Percentiles rank a stretch among this genome's conserved stretches.
Evolutionary conservation across 2,797 vertebrate species (phyloP).

Genomic region (Sternarchorhynchus goeldii): DNA sequence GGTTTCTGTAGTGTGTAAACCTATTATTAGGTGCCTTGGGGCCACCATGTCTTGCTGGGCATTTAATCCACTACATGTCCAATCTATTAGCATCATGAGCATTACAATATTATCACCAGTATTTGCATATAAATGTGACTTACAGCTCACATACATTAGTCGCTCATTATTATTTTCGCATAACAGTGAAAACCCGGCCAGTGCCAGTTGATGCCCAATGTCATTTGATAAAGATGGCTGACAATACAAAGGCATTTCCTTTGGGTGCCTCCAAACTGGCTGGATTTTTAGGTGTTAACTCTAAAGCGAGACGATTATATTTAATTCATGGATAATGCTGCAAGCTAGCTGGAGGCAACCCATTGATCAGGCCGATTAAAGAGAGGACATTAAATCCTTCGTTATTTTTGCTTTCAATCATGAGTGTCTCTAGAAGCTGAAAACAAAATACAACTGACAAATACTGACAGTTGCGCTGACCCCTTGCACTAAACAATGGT

Average conservation of each 20-base stretch:
- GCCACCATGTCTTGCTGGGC: conserved; percentile 45
- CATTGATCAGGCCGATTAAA: conserved; percentile 55
- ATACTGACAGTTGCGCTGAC: conserved; percentile 39
- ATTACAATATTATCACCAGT: conserved; percentile 36
- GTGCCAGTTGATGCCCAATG: conserved; percentile 4
- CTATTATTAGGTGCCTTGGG: conserved; percentile 52
- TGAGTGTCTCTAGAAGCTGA: conserved; percentile 28
- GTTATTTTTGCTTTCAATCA: conserved; percentile 41
- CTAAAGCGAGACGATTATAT: conserved; percentile 42
- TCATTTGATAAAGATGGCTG: conserved; percentile 21
- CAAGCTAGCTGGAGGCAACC: conserved; percentile 47
- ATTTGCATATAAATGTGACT: conserved; percentile 49
- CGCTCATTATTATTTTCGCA: conserved; percentile 38
- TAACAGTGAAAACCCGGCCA: conserved; percentile 25
- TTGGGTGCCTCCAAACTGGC: conserved; percentile 20
- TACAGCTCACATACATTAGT: conserved; percentile 51
- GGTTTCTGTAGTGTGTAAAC: conserved; percentile 40
- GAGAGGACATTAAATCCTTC: conserved; percentile 46
- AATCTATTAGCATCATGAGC: conserved; percentile 54
- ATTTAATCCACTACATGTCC: conserved; percentile 52
- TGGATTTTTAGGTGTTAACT: conserved; percentile 27
- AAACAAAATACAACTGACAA: conserved; percentile 29
- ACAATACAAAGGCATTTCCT: conserved; percentile 23
- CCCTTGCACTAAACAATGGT: conserved; percentile 22
- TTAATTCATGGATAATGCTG: conserved; percentile 52